These are phyloP conservation scores for Lycocorax pyrrhopterus DNA, from an alignment of 2,113 vertebrate species.

Conservation along the genomic window DNA sequence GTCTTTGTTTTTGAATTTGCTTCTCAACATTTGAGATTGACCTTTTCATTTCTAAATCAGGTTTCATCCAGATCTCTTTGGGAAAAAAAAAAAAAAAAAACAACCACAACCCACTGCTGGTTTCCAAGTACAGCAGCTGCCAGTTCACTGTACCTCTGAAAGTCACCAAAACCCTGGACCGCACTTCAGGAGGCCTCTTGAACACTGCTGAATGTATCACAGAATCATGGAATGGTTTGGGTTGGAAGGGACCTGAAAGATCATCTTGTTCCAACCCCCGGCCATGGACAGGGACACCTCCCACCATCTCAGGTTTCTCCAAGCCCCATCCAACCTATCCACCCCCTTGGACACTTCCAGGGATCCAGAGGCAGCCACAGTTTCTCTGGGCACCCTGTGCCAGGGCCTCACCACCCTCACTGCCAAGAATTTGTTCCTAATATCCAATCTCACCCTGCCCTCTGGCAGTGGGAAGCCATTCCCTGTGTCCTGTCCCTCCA, in stretches of 20 bases:
- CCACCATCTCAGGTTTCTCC: accelerated
- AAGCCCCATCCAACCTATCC: accelerated
- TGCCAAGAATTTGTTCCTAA: neutral
- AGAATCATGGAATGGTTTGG: neutral
- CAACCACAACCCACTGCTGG: neutral
- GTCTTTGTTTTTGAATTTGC: conserved; percentile 10
- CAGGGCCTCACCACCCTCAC: neutral
- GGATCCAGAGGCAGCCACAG: neutral
- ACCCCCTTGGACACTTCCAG: neutral
- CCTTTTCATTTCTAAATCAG: conserved; percentile 21
- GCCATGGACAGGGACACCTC: neutral
- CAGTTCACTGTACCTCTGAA: neutral
- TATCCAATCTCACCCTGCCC: neutral
- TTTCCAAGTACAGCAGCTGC: neutral
- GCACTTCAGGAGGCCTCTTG: neutral
- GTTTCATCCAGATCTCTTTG: neutral
- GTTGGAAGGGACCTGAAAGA: neutral
- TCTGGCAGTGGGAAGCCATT: neutral
- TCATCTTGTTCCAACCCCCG: accelerated
- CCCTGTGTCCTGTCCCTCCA: neutral
- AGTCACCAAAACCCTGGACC: neutral
- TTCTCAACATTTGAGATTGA: neutral
- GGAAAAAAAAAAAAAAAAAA: neutral
- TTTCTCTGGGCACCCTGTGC: accelerated
- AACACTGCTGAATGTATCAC: neutral